Base-by-base conservation (phyloP, 2,888 invertebrate genomes). In the Apamea epomidion region DNA sequence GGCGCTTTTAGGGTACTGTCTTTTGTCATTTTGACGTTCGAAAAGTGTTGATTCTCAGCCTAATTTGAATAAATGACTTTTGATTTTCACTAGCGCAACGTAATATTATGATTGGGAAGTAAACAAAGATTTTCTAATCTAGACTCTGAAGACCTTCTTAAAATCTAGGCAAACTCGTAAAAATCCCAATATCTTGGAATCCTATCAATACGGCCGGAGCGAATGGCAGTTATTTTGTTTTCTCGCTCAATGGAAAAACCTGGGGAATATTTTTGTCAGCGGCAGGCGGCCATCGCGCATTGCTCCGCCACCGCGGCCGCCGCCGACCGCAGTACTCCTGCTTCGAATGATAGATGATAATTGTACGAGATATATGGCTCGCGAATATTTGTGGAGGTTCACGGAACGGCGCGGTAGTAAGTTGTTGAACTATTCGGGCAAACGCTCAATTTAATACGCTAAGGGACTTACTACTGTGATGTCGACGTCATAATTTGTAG, bases 231-330 rank as follows among this genome's bases (percentile, higher is more conserved):
- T 83, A 76, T 88, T 89, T 80, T 79, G 77, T 84, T 86, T 79
- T 72, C 37, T 68, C 62, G 62, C n/a, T 70, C 60, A 78, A 81
- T 60, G 71, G 78, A 78, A 80, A 82, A 79, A 70, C 78, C 74
- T 37, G 75, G 69, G 70, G 42, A 75, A 80, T 71, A 86, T 90
- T 89, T 90, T 85, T 85, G 89, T 89, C 82, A 85, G 64, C 67
- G 78, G 65, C 86, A 90, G 87, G 73, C 80, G 51, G 42, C 58
- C 71, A 70, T 74, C 73, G 68, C 58, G n/a, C 71, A 54, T 42
- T 62, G 42, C 64, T 58, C 80, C 77, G 48, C 80, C 60, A 71
- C 90, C 83, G 77, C 81, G 69, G 65, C 82, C 78, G 62, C 83
- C 73, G 65, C 74, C 18, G 45, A 76, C 85, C 68, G 65, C 76